Conservation (phyloP, 2,888 invertebrate species). For the Tricholauxania praeusta region DNA sequence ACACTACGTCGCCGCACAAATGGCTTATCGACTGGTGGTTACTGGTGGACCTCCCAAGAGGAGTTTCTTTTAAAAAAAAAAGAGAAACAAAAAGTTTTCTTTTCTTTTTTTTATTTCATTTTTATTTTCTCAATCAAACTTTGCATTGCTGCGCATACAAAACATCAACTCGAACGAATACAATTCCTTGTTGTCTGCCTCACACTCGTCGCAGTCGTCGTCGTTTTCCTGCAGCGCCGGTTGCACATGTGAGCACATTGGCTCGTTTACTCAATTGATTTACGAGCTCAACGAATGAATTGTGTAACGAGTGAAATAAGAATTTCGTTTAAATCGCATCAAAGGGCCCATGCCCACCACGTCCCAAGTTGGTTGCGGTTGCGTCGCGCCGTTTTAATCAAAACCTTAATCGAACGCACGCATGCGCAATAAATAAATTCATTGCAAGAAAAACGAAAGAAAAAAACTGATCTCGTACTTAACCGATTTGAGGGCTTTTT, state of each 20-base stretch:
- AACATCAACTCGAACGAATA: slow-evolving; percentile 19
- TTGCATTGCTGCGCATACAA: neutral
- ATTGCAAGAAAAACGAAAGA: slow-evolving; percentile 42
- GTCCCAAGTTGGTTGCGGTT: slow-evolving; percentile 30
- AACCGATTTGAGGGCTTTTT: neutral
- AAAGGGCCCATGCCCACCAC: slow-evolving; percentile 6
- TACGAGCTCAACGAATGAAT: slow-evolving; percentile 62
- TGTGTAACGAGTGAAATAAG: slow-evolving; percentile 57
- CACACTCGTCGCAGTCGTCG: too few species aligned
- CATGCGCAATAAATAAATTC: slow-evolving; percentile 60
- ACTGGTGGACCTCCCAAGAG: slow-evolving; percentile 10
- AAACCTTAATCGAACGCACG: slow-evolving; percentile 63
- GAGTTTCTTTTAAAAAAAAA: neutral
- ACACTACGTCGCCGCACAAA: too few species aligned
- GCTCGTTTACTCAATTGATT: slow-evolving; percentile 60
- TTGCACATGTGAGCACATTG: slow-evolving; percentile 32
- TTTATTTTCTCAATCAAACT: neutral
- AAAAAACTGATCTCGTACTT: slow-evolving; percentile 29
- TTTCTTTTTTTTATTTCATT: too few species aligned
- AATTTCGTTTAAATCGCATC: slow-evolving; percentile 26
- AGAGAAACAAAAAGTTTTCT: neutral
- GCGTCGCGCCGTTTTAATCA: slow-evolving; percentile 59
- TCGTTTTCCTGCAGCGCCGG: slow-evolving; percentile 32
- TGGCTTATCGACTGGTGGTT: too few species aligned
- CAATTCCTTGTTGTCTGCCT: too few species aligned